phyloP scores from a whole-genome alignment of 2,113 vertebrate genomes.

The Sturnira hondurensis region DNA sequence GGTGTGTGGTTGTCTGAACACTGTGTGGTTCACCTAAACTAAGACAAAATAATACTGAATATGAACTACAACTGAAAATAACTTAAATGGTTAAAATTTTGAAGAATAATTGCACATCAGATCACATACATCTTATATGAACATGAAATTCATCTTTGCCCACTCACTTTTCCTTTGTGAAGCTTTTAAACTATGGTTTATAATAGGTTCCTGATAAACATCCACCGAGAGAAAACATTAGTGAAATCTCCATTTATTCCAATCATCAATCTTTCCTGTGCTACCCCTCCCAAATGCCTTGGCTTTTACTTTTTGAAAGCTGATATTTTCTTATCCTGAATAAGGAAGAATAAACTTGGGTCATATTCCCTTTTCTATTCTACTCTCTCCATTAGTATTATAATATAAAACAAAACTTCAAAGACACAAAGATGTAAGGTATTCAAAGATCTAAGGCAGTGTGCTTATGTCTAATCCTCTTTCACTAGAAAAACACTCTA shows the following conservation, averaged over 20 bases:
- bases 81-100: not conserved
- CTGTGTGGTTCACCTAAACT: not conserved
- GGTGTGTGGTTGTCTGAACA: not conserved
- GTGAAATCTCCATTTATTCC: slow-evolving; percentile 25
- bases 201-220: slow-evolving; percentile 18
- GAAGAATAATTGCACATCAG: not conserved
- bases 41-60: not conserved
- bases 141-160: not conserved
- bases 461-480: not conserved
- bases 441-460: slow-evolving; percentile 23
- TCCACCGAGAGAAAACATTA: not conserved
- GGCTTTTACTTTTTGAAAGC: slow-evolving; percentile 45
- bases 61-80: not conserved
- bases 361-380: slow-evolving; percentile 18
- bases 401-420: slow-evolving; percentile 60
- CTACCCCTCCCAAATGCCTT: not conserved
- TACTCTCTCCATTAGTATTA: slow-evolving; percentile 44
- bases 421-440: slow-evolving; percentile 33
- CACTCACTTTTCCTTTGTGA: slow-evolving; percentile 18
- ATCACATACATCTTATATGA: not conserved
- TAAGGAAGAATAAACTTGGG: slow-evolving; percentile 25
- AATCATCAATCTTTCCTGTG: not conserved
- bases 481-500: slow-evolving; percentile 7
- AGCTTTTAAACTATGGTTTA: slow-evolving; percentile 9
- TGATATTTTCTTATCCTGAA: slow-evolving; percentile 17